Evolutionary conservation across 2,888 invertebrate genomes (phyloP), one percentile per base, ranked within the genome.

Genomic region (Lasioglossum villosulum): DNA sequence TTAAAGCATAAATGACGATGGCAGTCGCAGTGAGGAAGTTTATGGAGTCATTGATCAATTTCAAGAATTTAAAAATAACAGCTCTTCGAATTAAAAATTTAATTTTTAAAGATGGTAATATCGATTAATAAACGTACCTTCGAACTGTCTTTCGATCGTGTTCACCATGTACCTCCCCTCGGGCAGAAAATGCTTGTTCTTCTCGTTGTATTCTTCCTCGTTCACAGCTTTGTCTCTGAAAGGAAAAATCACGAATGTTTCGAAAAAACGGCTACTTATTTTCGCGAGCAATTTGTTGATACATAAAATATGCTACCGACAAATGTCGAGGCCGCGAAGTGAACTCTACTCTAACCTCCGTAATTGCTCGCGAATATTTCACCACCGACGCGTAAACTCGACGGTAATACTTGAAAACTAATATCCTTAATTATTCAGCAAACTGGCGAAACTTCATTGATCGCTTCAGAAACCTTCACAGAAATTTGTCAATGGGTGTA

Each of bases 221-320:
- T 90, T 92, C 39, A 91, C 87, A 19, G 90, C 87, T 81, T 94
- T 94, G 42, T 93, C 93, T 84, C 94, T 94, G 91, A 27, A 76
- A 78, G 37, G 39, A 39, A 56, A 63, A 27, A 34, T 63, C 2
- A n/a, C 3, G 8, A 59, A 37, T 59, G 27, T 37, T 2, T 19
- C 19, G 16, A 34, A 5, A 27, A 52, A 48, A n/a, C 4, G 45
- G 19, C 19, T 27, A 37, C 16, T 39, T 75, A 10, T 27, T 59
- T 37, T 30, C n/a, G 23, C 52, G 16, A 34, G 23, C 6, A 63
- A 63, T 59, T 39, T 78, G 23, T 72, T 30, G 3, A 14, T 74
- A 30, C 59, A 82, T 83, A 37, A 82, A 77, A 59, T 56, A 83
- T 82, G 14, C 48, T 39, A 16, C 19, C 34, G 52, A 72, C 34